Conservation (phyloP, 2,888 invertebrate species). For the Zaprionus lineosus region DNA sequence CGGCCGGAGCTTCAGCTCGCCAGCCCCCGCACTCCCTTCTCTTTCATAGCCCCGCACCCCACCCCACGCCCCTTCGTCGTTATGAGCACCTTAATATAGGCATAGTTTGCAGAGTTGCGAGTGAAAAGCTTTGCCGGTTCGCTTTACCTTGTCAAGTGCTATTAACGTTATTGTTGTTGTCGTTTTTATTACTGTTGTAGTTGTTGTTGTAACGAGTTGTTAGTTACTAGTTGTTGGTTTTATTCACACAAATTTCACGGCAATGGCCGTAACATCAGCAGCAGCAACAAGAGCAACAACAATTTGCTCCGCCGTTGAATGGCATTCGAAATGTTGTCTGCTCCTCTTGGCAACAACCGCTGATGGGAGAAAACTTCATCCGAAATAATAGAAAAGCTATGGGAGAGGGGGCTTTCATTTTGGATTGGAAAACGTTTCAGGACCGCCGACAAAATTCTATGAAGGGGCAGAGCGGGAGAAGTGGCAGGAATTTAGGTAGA, state of each 20-base stretch:
- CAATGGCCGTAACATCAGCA: constrained; percentile 51
- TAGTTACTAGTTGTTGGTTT: constrained; percentile 42
- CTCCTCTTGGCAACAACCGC: constrained; percentile 59
- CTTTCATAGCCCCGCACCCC: not conserved
- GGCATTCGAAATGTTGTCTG: constrained; percentile 63
- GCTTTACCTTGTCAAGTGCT: constrained; percentile 62
- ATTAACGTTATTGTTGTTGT: constrained; percentile 25
- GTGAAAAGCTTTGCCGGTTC: constrained; percentile 62
- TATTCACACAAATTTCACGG: constrained; percentile 76
- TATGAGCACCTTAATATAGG: constrained; percentile 51
- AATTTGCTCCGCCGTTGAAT: constrained; percentile 55
- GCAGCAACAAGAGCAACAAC: constrained; percentile 26
- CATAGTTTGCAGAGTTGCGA: constrained; percentile 65
- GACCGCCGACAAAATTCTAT: too few relatives aligned
- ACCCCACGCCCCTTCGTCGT: not conserved
- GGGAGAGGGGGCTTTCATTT: too few relatives aligned
- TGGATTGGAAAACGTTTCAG: too few relatives aligned
- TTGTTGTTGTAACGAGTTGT: constrained; percentile 6
- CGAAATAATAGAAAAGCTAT: constrained; percentile 28
- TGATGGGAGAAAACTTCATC: constrained; percentile 26
- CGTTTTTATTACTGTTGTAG: constrained; percentile 8
- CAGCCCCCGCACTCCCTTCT: constrained; percentile 12
- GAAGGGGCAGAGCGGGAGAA: too few relatives aligned
- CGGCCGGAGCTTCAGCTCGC: constrained; percentile 54
- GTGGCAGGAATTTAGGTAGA: too few relatives aligned